Evolutionary conservation across 1,140 invertebrate genomes (phyloP), one percentile per base, ranked within the genome.

Genomic region (Propsilocerus akamusi): DNA sequence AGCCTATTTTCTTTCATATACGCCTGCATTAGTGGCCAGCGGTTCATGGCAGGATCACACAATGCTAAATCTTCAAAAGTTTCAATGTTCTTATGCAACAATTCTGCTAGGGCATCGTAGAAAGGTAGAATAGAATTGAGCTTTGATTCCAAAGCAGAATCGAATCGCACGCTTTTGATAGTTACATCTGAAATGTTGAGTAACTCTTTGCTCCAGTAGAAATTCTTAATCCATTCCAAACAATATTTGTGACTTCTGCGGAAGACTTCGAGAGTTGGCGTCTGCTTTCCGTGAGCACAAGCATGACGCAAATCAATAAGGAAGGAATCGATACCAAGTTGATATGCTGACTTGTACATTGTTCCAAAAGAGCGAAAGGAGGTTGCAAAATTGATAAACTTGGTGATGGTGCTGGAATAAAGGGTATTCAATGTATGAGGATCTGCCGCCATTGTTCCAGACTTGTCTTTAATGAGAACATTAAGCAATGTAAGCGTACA

Each of bases 291-390:
- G 20, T 65, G 63, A 1, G 63, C 55, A 48, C 63, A 65, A 24
- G 61, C 49, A 48, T 65, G 63, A 8, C 63, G 47, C 8, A 65
- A 49, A 49, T 65, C 63, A 0, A 65, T 62, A 0, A 65, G 53
- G 46, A 65, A 65, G 2, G 63, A 58, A 17, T 58, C 54, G 8
- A 65, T 47, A 0, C 59, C 59, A 25, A 65, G 47, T 46, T 63
- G 49, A n/a, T 48, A 50, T 5, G 63, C 63, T 0, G 59, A 62
- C 2, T 54, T 54, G 20, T 65, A 65, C 63, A 65, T 65, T 46
- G 59, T 62, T 24, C 34, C 51, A 57, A 61, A 14, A 41, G n/a
- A 14, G 20, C 23, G 5, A 41, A 30, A 58, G n/a, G 51, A 2
- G 46, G 52, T 46, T 63, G 60, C 37, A 61, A 62, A 2, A 61